Evolutionary conservation across 2,888 invertebrate species (phyloP), one percentile per base, ranked within the genome.

Genomic region (Polylopha cassiicola): DNA sequence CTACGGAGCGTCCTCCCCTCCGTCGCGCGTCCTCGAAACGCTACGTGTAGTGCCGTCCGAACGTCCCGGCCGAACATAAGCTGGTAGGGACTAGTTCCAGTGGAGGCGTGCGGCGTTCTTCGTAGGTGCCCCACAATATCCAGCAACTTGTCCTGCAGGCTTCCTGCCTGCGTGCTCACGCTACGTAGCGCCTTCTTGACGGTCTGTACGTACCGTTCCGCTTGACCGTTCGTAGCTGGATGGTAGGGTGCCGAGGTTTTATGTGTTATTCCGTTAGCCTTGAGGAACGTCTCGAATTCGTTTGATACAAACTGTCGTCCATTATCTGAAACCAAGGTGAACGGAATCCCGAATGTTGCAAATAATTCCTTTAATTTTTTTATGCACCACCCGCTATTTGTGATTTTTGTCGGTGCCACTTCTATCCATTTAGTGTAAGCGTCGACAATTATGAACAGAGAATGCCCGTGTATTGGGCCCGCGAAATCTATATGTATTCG

Each of bases 401-500:
- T 50, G 5, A 37, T 42, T 14, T 26, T 51, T 4, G 46, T 55
- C 2, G 37, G 28, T 26, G 46, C 37, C 1, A 51, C 48, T 37
- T 55, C 54, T 0, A 51, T 23, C 53, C 51, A 57, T 43, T 49
- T 54, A n/a, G 45, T 39, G 27, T 42, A 48, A 2, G 55, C 44
- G 8, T 34, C 33, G 4, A 34, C 33, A 1, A 34, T 9, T 20
- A 37, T 37, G 5, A 37, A 22, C 5, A 28, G 8, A 2, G 7
- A 13, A 4, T 17, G n/a, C 2, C 28, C 37, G 2, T 13, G 3
- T 20, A 37, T 28, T 2, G 60, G n/a, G n/a, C n/a, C 55, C 8
- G 55, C 60, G 43, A 48, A 61, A 37, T 65, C 61, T 4, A 65
- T 52, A 29, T 63, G 64, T 4, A 63, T 20, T 3, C 54, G 27